These are phyloP conservation scores for Vulpes ferrilata DNA, from an alignment of 2,113 vertebrate genomes.

Conservation along the genomic window DNA sequence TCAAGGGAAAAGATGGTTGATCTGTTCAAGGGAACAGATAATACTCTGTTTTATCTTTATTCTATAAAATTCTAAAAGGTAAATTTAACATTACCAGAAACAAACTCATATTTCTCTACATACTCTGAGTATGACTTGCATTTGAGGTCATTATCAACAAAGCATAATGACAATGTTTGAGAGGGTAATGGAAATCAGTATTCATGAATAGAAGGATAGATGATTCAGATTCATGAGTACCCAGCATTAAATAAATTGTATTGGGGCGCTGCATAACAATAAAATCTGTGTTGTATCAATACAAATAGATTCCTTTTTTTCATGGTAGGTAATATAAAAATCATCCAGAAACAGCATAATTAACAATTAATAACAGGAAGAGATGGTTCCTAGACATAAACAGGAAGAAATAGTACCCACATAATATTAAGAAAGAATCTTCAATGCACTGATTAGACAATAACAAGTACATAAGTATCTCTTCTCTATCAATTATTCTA, in stretches of 20 bases:
- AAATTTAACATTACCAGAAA: not conserved
- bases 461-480: not conserved
- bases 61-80: not conserved
- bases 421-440: not conserved
- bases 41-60: not conserved
- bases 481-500: not conserved
- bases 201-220: not conserved
- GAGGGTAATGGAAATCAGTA: not conserved
- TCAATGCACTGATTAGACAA: not conserved
- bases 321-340: not conserved
- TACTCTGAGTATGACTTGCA: not conserved
- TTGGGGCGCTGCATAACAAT: not conserved
- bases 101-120: not conserved
- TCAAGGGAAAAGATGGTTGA: not conserved
- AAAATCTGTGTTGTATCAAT: not conserved
- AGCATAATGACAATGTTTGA: not conserved
- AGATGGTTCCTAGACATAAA: not conserved
- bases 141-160: not conserved
- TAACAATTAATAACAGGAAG: not conserved
- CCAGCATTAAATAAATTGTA: not conserved
- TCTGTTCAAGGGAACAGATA: not conserved
- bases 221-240: too few relatives aligned
- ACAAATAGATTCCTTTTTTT: not conserved
- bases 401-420: not conserved
- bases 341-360: not conserved